Conservation (phyloP, 2,113 vertebrate genomes). For the Hoplias malabaricus region DNA sequence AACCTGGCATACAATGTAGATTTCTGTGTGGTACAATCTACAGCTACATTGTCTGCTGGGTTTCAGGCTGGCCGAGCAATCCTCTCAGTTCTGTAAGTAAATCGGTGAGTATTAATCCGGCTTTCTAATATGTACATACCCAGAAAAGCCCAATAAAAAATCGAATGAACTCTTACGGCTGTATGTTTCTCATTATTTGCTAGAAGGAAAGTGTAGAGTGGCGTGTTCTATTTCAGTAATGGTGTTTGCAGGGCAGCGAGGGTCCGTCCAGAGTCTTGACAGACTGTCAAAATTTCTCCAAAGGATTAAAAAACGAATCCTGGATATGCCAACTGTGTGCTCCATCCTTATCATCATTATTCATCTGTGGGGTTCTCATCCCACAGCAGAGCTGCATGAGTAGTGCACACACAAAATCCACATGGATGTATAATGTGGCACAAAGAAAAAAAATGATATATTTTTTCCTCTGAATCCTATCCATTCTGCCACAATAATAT, state of each 20-base stretch:
- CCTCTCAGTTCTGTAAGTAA: neutral
- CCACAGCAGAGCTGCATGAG: constrained; percentile 35
- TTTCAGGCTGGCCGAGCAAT: constrained; percentile 88
- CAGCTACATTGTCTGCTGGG: constrained; percentile 99
- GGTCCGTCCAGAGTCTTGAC: constrained; percentile 38
- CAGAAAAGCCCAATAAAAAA: constrained; percentile 37
- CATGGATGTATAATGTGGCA: neutral
- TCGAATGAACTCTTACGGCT: constrained; percentile 17
- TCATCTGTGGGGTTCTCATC: constrained; percentile 36
- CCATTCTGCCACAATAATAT: neutral
- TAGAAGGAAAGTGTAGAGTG: neutral
- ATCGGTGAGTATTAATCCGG: constrained; percentile 52
- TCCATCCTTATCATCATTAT: constrained; percentile 42
- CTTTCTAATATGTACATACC: constrained; percentile 4
- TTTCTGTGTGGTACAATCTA: constrained; percentile 97
- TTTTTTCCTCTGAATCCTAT: too few species aligned
- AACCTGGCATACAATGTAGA: constrained; percentile 99
- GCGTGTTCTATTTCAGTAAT: constrained; percentile 32
- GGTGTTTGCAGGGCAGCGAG: constrained; percentile 41
- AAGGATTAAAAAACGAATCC: constrained; percentile 47
- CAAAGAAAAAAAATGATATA: constrained; percentile 18
- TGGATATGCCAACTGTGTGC: constrained; percentile 41
- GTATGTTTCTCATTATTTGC: constrained; percentile 40
- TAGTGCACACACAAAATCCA: neutral
- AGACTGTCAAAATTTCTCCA: constrained; percentile 54